Percentiles rank a stretch among this genome's conserved stretches.
These are phyloP conservation scores for Fragum sueziense DNA, from an alignment of 2,888 invertebrate genomes.

Conservation along the genomic window DNA sequence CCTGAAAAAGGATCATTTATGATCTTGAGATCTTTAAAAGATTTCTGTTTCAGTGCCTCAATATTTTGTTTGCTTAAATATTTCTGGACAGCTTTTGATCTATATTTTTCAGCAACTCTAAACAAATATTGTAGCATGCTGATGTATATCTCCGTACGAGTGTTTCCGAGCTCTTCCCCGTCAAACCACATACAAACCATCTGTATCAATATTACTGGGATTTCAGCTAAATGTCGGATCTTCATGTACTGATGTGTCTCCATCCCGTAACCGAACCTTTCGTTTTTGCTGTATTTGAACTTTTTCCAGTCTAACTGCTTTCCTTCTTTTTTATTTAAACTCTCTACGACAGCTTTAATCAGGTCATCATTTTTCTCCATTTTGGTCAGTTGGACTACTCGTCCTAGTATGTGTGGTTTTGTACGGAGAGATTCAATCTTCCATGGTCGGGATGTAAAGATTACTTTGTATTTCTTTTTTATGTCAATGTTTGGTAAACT, in stretches of 20 bases:
- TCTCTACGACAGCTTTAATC: background rate
- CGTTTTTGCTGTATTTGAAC: background rate
- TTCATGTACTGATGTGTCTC: background rate
- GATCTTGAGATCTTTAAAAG: background rate
- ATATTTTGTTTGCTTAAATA: background rate
- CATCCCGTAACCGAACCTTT: background rate
- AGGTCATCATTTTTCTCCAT: background rate
- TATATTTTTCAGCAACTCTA: background rate
- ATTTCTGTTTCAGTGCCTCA: background rate
- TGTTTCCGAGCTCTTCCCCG: slow-evolving; percentile 3
- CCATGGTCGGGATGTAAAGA: slow-evolving; percentile 7
- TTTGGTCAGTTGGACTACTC: background rate
- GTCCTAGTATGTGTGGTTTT: background rate
- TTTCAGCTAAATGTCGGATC: background rate
- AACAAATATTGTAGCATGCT: slow-evolving; percentile 5
- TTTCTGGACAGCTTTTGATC: background rate
- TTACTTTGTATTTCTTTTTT: background rate
- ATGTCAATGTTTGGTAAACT: background rate
- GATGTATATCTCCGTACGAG: slow-evolving; percentile 7
- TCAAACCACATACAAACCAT: slow-evolving; percentile 28
- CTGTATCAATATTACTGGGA: slow-evolving; percentile 18
- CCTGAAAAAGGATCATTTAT: background rate
- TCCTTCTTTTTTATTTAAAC: background rate
- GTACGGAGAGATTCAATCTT: slow-evolving; percentile 5
- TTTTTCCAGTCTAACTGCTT: background rate